These are phyloP conservation scores for Pseudoips prasinana DNA, from an alignment of 2,888 invertebrate genomes.

Conservation along the genomic window DNA sequence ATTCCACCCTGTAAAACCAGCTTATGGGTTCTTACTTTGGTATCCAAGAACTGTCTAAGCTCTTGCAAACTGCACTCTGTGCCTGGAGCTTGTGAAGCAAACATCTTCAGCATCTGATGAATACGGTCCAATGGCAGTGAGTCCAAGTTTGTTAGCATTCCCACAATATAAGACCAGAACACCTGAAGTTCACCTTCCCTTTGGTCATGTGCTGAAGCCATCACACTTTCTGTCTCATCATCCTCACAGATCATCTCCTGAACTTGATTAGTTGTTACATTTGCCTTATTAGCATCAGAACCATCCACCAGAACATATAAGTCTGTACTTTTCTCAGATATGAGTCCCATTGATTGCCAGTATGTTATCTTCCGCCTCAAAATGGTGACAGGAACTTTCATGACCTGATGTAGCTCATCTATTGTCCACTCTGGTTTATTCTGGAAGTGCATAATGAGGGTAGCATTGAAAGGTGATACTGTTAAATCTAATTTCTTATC, in stretches of 20 bases:
- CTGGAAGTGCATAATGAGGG: constrained; percentile 96
- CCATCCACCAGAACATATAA: constrained; percentile 87
- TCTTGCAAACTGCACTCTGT: constrained; percentile 95
- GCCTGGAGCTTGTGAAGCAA: constrained; percentile 95
- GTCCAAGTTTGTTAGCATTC: constrained; percentile 97
- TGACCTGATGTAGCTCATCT: constrained; percentile 91
- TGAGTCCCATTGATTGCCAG: constrained; percentile 96
- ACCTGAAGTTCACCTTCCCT: constrained; percentile 96
- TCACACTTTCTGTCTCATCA: constrained; percentile 95
- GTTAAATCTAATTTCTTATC: constrained; percentile 89
- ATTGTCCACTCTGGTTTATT: constrained; percentile 92
- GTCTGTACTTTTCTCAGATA: constrained; percentile 89
- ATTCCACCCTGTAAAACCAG: constrained; percentile 92
- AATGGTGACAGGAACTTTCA: constrained; percentile 93
- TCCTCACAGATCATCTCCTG: constrained; percentile 90
- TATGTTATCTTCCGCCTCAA: constrained; percentile 93
- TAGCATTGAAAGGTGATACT: constrained; percentile 96
- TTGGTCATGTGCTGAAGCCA: constrained; percentile 97
- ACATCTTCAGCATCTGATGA: constrained; percentile 98
- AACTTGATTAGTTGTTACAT: constrained; percentile 78
- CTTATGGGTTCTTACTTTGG: constrained; percentile 95
- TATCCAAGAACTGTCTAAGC: constrained; percentile 93
- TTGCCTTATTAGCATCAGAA: constrained; percentile 76
- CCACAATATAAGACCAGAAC: constrained; percentile 98
- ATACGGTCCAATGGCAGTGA: constrained; percentile 95